Evolutionary conservation across 2,113 vertebrate species (phyloP).

Genomic region (Salvator merianae): DNA sequence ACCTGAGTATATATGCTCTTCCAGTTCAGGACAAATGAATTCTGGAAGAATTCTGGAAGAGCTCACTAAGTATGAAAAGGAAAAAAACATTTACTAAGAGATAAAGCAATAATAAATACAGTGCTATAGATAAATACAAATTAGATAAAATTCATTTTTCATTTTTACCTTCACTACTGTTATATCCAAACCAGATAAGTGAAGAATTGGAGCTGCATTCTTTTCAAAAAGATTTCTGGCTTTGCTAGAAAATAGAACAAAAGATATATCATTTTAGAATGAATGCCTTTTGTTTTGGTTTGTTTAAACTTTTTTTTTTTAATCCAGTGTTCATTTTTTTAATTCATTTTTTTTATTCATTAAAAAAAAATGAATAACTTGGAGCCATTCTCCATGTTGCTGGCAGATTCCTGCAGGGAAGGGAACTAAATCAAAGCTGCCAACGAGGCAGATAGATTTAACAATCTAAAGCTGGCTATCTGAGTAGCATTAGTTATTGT

Average conservation of each 20-base stretch:
- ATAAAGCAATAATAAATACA: not conserved
- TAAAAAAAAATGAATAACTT: too few relatives aligned
- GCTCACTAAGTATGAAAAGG: not conserved
- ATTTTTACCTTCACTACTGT: slow-evolving; percentile 89
- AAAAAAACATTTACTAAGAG: not conserved
- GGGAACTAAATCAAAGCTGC: not conserved
- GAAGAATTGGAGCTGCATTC: slow-evolving; percentile 95
- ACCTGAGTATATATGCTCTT: slow-evolving; percentile 22
- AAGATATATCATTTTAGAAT: slow-evolving; percentile 38
- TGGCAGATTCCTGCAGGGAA: not conserved
- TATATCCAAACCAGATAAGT: slow-evolving; percentile 92
- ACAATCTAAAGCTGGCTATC: not conserved
- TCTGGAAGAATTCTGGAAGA: not conserved
- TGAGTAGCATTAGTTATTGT: not conserved
- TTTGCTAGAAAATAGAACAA: slow-evolving; percentile 76
- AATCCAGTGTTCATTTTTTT: too few relatives aligned
- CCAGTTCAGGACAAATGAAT: not conserved
- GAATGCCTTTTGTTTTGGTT: too few relatives aligned
- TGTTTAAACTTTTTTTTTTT: too few relatives aligned
- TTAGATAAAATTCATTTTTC: slow-evolving; percentile 1
- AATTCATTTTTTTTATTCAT: too few relatives aligned
- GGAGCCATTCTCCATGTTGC: slow-evolving; percentile 17
- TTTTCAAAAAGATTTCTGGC: slow-evolving; percentile 95
- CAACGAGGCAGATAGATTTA: not conserved
- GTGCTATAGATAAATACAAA: too few relatives aligned